Percentiles rank a stretch among this genome's conserved stretches.
Conservation (phyloP, 2,888 invertebrate species). For the Cyclophora punctaria region DNA sequence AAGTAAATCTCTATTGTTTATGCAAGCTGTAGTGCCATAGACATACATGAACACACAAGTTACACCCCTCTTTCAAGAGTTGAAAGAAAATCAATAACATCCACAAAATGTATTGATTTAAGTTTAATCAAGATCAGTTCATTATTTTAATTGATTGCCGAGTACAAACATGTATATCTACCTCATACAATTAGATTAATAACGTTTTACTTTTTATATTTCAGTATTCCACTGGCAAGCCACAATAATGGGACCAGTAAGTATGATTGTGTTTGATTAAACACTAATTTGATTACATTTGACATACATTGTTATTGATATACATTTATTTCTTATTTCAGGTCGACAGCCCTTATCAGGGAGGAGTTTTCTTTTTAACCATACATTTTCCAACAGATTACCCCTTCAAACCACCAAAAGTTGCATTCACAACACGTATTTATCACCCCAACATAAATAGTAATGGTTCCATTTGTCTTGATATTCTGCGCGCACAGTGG, state of each 20-base stretch:
- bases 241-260: conserved; percentile 99
- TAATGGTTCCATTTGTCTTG: conserved; percentile 99
- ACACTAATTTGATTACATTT: conserved; percentile 1
- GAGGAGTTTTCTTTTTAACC: conserved; percentile 99
- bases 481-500: conserved; percentile 99
- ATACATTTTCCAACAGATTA: conserved; percentile 99
- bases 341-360: conserved; percentile 99
- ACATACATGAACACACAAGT: no score
- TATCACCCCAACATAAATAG: conserved; percentile 99
- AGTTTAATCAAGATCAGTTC: no score
- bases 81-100: no score
- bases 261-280: conserved; percentile 50
- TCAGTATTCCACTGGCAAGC: conserved; percentile 99
- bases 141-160: no score
- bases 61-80: no score
- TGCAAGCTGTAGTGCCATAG: no score
- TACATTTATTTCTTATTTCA: conserved; percentile 54
- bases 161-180: no score
- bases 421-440: conserved; percentile 99
- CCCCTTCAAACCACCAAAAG: conserved; percentile 99
- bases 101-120: no score
- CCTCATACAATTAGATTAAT: not conserved
- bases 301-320: no score
- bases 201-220: conserved; percentile 54
- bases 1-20: no score